A percentile compares a stretch with the other conserved stretches of the same genome.
Evolutionary conservation across 37 sponge, comb jelly and placozoan species (phyloP).

Genomic region (Oopsacas minuta): DNA sequence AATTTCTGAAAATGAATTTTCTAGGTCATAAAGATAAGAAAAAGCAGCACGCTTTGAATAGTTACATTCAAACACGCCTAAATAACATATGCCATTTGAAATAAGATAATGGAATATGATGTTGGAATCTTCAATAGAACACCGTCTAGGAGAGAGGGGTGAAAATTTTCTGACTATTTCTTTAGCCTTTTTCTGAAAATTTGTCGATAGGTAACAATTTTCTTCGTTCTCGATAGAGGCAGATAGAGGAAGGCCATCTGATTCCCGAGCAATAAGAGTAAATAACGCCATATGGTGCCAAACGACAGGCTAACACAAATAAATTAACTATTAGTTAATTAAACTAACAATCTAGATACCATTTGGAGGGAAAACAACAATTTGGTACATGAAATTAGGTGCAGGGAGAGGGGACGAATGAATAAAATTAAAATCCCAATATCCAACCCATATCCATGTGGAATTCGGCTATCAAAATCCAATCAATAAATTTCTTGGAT

Average conservation of each 20-base stretch:
- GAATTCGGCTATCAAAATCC: too few species aligned
- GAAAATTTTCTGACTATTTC: constrained; percentile 71
- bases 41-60: constrained; percentile 79
- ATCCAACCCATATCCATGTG: too few species aligned
- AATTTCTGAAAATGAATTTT: constrained; percentile 51
- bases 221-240: constrained; percentile 72
- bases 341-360: too few species aligned
- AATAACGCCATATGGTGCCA: constrained; percentile 75
- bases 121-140: constrained; percentile 63
- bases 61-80: constrained; percentile 65
- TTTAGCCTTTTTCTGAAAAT: constrained; percentile 79
- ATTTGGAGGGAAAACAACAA: too few species aligned
- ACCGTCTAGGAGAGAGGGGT: constrained; percentile 56
- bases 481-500: too few species aligned
- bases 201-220: constrained; percentile 30
- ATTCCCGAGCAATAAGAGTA: constrained; percentile 67
- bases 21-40: constrained; percentile 67
- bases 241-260: constrained; percentile 86
- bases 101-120: constrained; percentile 78
- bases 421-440: too few species aligned
- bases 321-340: too few species aligned
- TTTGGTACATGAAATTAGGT: too few species aligned
- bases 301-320: too few species aligned
- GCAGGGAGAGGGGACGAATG: too few species aligned
- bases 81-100: constrained; percentile 64